Percentiles rank a stretch among this genome's conserved stretches.
Evolutionary conservation across 2,113 vertebrate species (phyloP).

Genomic region (Cisticola juncidis): DNA sequence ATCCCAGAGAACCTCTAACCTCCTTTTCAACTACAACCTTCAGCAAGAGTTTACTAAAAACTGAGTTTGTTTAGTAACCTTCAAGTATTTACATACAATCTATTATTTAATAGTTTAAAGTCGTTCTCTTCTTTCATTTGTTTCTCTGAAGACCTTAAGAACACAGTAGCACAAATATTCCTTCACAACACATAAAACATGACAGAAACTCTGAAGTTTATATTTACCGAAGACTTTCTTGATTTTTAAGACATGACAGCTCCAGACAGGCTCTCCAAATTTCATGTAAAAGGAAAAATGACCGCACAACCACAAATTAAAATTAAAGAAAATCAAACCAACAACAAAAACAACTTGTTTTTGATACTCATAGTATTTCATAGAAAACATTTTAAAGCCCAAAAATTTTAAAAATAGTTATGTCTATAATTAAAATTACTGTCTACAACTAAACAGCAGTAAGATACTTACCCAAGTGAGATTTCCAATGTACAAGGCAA

Average conservation of each 20-base stretch:
- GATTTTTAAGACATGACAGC: neutral
- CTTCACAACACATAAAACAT: neutral
- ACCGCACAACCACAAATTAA: neutral
- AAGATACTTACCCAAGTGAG: conserved; percentile 90
- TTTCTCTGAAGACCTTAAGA: neutral
- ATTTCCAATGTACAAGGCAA: conserved; percentile 96
- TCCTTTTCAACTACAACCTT: neutral
- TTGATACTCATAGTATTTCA: neutral
- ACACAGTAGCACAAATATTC: neutral
- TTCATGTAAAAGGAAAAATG: neutral
- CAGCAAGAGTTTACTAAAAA: neutral
- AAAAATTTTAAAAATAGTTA: neutral
- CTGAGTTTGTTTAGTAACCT: neutral
- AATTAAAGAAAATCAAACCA: neutral
- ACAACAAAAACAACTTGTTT: neutral
- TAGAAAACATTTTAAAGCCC: neutral
- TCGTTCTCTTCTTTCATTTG: neutral
- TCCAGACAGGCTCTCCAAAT: neutral
- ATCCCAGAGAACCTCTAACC: neutral
- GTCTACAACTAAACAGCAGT: neutral
- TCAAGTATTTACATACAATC: neutral
- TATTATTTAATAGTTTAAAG: neutral
- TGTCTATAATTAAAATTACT: neutral
- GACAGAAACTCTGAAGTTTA: neutral
- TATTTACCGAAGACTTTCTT: neutral